phyloP scores from a whole-genome alignment of 2,113 vertebrate species.

The Glareola pratincola region DNA sequence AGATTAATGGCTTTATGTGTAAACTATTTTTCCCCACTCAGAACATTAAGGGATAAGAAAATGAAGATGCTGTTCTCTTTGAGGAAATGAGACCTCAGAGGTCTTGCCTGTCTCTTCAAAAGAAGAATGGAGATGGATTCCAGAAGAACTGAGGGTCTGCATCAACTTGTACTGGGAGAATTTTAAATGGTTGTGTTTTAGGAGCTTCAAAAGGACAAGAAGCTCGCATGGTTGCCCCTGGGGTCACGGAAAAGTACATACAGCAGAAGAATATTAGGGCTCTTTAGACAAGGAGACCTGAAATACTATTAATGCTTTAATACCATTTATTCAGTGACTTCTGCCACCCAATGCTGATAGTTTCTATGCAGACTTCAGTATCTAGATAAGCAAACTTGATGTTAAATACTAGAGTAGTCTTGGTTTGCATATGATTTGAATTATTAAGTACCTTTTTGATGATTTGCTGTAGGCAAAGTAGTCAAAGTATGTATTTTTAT shows the following conservation, averaged over 20 bases:
- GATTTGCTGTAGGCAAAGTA: not conserved
- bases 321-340: not conserved
- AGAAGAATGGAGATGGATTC: not conserved
- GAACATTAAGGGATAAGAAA: not conserved
- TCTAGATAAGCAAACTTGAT: not conserved
- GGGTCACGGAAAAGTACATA: not conserved
- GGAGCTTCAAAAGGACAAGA: not conserved
- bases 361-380: not conserved
- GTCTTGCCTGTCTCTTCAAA: not conserved
- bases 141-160: not conserved
- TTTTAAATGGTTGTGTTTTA: not conserved
- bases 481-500: not conserved
- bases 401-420: not conserved
- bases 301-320: not conserved
- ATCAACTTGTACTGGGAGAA: not conserved
- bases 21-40: not conserved
- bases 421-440: not conserved
- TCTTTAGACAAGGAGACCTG: not conserved
- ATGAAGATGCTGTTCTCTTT: not conserved
- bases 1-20: conserved; percentile 18
- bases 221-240: accelerated
- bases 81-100: not conserved
- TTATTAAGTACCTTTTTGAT: not conserved
- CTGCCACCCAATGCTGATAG: not conserved
- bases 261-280: not conserved